A percentile compares a stretch with the other conserved stretches of the same genome.
phyloP scores from a whole-genome alignment of 2,888 invertebrate species.

The Caenorhabditis angaria region DNA sequence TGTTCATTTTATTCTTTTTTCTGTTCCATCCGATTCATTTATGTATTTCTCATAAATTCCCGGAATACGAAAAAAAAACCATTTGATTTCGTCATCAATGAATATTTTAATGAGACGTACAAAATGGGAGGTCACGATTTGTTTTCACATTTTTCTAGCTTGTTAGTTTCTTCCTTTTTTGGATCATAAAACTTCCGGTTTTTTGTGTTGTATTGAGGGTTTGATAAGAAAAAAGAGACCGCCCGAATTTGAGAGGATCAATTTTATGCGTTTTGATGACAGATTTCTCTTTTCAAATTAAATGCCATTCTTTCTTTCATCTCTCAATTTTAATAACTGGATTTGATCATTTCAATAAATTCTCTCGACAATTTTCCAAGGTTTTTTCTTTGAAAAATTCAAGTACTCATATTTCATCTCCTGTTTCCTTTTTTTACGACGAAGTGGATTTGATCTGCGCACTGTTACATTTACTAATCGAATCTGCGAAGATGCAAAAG shows the following conservation, averaged over 20 bases:
- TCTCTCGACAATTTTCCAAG: not conserved
- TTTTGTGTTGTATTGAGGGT: not conserved
- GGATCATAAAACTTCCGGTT: conserved; percentile 4
- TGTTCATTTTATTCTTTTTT: not conserved
- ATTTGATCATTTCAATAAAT: no score
- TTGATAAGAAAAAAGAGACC: not conserved
- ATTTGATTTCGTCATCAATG: no score
- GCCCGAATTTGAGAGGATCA: not conserved
- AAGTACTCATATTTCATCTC: no score
- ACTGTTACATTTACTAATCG: no score
- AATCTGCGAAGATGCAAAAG: no score
- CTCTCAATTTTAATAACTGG: not conserved
- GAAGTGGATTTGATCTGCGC: no score
- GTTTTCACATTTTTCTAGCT: not conserved
- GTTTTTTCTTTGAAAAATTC: not conserved
- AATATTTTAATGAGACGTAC: conserved; percentile 2
- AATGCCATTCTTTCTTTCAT: not conserved
- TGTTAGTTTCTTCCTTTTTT: not conserved
- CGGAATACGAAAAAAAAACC: not conserved
- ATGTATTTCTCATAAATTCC: conserved; percentile 1
- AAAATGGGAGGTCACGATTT: not conserved
- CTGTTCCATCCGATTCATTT: no score
- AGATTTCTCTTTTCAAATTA: not conserved
- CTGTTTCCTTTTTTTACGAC: no score
- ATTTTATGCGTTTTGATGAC: conserved; percentile 4